Evolutionary conservation across 2,113 vertebrate genomes (phyloP), one percentile per base, ranked within the genome.

Genomic region (Ailurus styani): DNA sequence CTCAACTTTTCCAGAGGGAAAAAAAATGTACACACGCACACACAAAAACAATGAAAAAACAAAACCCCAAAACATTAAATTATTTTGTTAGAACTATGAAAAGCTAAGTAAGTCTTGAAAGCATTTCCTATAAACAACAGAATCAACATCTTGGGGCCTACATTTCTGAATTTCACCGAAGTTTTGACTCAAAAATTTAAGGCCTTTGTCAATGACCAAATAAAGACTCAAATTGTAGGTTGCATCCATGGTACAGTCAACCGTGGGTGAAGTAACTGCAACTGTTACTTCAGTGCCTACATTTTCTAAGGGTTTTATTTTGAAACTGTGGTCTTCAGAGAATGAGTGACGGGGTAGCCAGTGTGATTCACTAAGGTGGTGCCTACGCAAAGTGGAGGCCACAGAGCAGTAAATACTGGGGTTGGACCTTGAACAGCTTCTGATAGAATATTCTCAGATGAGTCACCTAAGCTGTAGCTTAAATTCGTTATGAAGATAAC

Each of bases 141-240:
- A 95, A 78, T 77, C 40, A 98, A 42, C 18, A 89, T 62, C 14
- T n/a, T 81, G 23, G 86, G 57, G 31, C 12, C 42, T 42, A 91
- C 55, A 77, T 93, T 98, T 96, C 40, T 70, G 70, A 93, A 81
- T 83, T 96, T 96, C 85, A 96, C 60, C 75, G 12, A 94, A 82
- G 29, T 89, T 95, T 84, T 96, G 40, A 91, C 72, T 82, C 8
- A 78, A 86, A 91, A 96, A 89, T 14, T 50, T 57, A 90, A 89
- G 86, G 55, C 55, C 79, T 25, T 50, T 87, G 75, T 92, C 88
- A 79, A 94, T 45, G 79, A 79, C 68, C 73, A 95, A 95, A 93
- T 84, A 91, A 97, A 95, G 88, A 97, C 57, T 95, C 31, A 94
- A 97, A 96, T 37, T 97, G 57, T 37, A 89, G 96, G 93, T 54